Conservation (phyloP, 1,140 invertebrate species). For the Aphidius gifuensis region DNA sequence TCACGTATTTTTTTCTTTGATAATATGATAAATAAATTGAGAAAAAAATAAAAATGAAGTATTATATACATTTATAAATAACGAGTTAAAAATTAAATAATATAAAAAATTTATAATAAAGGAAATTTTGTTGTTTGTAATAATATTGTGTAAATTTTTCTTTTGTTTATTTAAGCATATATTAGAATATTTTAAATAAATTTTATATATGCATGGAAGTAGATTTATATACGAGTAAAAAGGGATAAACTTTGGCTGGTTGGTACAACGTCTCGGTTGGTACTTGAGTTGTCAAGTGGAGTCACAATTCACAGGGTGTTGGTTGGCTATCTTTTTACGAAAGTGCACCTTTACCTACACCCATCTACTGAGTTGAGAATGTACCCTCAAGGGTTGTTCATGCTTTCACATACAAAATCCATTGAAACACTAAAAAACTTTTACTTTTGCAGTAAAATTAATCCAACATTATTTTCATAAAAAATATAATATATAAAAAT, state of each 20-base stretch:
- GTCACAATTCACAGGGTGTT: conserved; percentile 30
- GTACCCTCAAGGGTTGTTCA: neutral
- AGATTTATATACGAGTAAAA: conserved; percentile 13
- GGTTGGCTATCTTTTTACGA: conserved; percentile 33
- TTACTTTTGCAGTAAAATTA: neutral
- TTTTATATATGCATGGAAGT: conserved; percentile 26
- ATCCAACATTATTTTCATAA: too few species aligned
- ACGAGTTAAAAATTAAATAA: too few species aligned
- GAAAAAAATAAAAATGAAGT: too few species aligned
- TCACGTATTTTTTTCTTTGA: too few species aligned
- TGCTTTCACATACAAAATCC: conserved; percentile 4
- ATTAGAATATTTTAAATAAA: conserved; percentile 35
- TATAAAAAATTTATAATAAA: too few species aligned
- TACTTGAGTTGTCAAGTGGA: conserved; percentile 39
- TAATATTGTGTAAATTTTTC: conserved; percentile 20
- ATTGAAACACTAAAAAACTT: conserved; percentile 12
- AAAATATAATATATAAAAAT: too few species aligned
- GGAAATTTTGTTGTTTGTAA: conserved; percentile 1
- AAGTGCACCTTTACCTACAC: conserved; percentile 36
- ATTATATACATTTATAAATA: too few species aligned
- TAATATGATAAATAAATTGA: too few species aligned
- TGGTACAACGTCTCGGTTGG: conserved; percentile 34
- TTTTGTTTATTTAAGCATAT: conserved; percentile 16
- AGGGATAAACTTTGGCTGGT: too few species aligned
- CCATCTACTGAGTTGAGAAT: neutral